Evolutionary conservation across 2,888 invertebrate species (phyloP).

Genomic region (Aporophyla nigra): DNA sequence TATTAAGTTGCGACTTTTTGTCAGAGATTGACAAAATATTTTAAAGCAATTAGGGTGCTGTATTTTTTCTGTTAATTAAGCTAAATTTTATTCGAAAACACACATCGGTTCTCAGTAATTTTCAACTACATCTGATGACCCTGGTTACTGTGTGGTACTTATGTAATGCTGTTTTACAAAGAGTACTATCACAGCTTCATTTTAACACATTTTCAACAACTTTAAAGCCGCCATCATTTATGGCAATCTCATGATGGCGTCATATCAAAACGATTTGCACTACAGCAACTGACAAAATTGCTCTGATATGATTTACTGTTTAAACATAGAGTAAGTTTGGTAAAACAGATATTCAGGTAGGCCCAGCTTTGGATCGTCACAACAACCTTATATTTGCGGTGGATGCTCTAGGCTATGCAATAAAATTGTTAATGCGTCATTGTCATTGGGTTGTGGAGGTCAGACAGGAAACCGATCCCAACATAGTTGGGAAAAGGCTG

Average conservation of each 20-base stretch:
- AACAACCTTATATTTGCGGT: not conserved
- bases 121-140: no score
- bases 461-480: no score
- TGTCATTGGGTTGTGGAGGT: no score
- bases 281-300: constrained; percentile 74
- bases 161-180: not conserved
- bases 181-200: not conserved
- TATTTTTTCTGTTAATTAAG: no score
- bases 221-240: constrained; percentile 19
- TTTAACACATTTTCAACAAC: constrained; percentile 19
- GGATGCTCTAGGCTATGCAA: not conserved
- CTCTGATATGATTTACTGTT: constrained; percentile 74
- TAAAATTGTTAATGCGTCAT: not conserved
- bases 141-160: not conserved
- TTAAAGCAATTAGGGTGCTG: no score
- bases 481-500: no score
- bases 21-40: not conserved
- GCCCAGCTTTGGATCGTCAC: not conserved
- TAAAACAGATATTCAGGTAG: not conserved
- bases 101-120: no score
- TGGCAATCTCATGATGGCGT: constrained; percentile 27
- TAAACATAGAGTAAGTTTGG: constrained; percentile 66
- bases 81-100: no score
- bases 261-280: constrained; percentile 69
- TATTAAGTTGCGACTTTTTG: not conserved